These are phyloP conservation scores for Mustelus asterias DNA, from an alignment of 2,113 vertebrate genomes.

Conservation along the genomic window DNA sequence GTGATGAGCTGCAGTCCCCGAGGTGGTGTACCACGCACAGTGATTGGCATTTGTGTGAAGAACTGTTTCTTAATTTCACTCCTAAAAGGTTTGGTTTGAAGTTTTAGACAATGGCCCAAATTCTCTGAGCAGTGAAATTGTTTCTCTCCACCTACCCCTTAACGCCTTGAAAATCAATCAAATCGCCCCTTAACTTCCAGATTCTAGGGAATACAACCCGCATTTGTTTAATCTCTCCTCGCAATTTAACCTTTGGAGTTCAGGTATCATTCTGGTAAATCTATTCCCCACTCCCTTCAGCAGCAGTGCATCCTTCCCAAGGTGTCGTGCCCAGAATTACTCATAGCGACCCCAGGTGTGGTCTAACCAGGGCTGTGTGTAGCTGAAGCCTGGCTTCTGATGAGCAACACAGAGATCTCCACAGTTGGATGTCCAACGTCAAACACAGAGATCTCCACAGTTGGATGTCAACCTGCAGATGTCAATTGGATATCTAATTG, in stretches of 20 bases:
- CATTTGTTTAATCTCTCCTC: neutral
- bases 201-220: neutral
- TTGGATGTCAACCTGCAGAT: neutral
- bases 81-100: neutral
- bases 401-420: accelerated
- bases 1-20: too few species aligned
- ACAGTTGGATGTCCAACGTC: neutral
- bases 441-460: neutral
- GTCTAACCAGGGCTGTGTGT: neutral
- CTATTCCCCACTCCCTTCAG: neutral
- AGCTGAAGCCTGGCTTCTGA: neutral
- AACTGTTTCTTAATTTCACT: neutral
- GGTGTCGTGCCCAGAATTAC: neutral
- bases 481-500: neutral
- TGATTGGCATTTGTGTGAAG: neutral
- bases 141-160: neutral
- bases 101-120: neutral
- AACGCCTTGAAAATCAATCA: neutral
- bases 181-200: neutral
- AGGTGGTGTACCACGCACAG: too few species aligned
- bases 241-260: too few species aligned
- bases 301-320: neutral
- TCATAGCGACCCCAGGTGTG: neutral
- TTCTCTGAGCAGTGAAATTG: neutral
- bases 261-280: neutral